These are phyloP conservation scores for Peromyscus californicus DNA, from an alignment of 2,113 vertebrate species.

Conservation along the genomic window DNA sequence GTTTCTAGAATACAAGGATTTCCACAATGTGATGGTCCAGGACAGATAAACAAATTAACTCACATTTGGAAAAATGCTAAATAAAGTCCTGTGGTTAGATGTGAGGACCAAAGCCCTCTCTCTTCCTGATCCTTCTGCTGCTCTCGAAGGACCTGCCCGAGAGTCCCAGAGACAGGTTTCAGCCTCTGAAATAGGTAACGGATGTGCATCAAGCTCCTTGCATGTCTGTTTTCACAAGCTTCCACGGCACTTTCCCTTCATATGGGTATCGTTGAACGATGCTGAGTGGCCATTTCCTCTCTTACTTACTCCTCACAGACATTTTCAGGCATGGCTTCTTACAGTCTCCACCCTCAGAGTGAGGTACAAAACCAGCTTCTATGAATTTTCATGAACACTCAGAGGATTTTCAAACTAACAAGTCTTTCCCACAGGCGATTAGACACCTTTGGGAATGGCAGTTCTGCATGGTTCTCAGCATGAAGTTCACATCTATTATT, in stretches of 20 bases:
- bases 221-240: conserved; percentile 26
- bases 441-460: conserved; percentile 46
- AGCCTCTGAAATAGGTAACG: neutral
- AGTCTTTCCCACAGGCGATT: conserved; percentile 50
- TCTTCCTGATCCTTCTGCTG: neutral
- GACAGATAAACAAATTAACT: neutral
- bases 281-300: conserved; percentile 25
- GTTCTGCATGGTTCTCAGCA: conserved; percentile 13
- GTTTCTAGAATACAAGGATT: conserved; percentile 32
- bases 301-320: neutral
- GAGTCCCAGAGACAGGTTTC: neutral
- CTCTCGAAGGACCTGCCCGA: neutral
- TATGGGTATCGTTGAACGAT: neutral
- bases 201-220: neutral
- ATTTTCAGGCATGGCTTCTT: neutral
- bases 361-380: conserved; percentile 43
- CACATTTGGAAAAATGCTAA: conserved; percentile 3
- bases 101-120: neutral
- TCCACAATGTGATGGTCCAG: neutral
- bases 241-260: neutral
- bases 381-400: conserved; percentile 66
- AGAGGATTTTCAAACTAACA: conserved; percentile 58
- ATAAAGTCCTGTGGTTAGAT: neutral
- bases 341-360: neutral
- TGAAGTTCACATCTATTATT: conserved; percentile 19